Conservation (phyloP, 2,888 invertebrate species). For the Xestia xanthographa region DNA sequence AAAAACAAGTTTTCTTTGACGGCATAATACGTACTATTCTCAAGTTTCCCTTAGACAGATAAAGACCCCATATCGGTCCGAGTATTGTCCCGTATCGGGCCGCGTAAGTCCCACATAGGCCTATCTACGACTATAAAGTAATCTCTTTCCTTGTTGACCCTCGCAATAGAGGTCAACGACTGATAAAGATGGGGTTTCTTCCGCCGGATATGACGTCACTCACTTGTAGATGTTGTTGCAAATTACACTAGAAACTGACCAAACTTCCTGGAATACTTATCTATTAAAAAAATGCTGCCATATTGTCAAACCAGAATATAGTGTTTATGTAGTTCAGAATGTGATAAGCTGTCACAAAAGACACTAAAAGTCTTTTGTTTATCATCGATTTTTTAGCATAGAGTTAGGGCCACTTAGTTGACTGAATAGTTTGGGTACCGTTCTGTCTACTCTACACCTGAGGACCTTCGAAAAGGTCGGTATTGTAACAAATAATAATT, state of each 20-base stretch:
- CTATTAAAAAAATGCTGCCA: not conserved
- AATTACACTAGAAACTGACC: constrained; percentile 5
- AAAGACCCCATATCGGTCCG: constrained; percentile 12
- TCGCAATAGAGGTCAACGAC: constrained; percentile 45
- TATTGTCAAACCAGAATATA: no score
- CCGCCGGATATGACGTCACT: constrained; percentile 21
- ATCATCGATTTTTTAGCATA: not conserved
- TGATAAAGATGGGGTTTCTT: constrained; percentile 37
- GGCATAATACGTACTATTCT: constrained; percentile 7
- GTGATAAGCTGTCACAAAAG: not conserved
- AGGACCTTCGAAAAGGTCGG: not conserved
- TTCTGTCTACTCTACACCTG: not conserved
- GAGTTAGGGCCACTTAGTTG: not conserved
- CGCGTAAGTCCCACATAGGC: constrained; percentile 12
- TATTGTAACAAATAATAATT: not conserved
- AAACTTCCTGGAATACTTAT: not conserved
- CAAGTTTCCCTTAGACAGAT: not conserved
- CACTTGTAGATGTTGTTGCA: constrained; percentile 17
- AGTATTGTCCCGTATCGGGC: constrained; percentile 5
- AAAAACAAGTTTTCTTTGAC: not conserved
- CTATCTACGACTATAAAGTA: constrained; percentile 31
- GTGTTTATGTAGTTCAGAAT: not conserved
- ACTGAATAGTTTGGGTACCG: not conserved
- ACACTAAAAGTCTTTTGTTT: not conserved
- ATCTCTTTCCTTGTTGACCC: constrained; percentile 50